phyloP scores from a whole-genome alignment of 2,797 vertebrate genomes.

The Poliocrania exsul region DNA sequence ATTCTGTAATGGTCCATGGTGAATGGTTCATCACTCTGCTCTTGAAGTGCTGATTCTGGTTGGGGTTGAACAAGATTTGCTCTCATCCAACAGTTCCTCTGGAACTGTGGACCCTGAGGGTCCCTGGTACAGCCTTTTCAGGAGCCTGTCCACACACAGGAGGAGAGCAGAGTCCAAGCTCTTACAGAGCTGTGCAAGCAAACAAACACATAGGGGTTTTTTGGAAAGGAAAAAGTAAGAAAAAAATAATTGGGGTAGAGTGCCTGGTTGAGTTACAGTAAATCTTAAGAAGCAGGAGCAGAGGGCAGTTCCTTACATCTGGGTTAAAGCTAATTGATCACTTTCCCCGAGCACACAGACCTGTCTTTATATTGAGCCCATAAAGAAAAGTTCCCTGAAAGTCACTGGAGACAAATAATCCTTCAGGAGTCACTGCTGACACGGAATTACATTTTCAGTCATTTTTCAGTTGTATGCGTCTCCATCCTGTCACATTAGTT shows the following conservation, averaged over 20 bases:
- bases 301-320: conserved; percentile 32
- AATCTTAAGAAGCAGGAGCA: conserved; percentile 32
- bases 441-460: conserved; percentile 67
- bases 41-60: background rate
- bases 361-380: conserved; percentile 39
- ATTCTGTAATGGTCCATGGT: fast-evolving
- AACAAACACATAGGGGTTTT: background rate
- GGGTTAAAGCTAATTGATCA: conserved; percentile 31
- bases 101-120: background rate
- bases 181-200: background rate
- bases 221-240: background rate
- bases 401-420: conserved; percentile 59
- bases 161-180: background rate
- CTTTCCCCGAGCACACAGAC: conserved; percentile 24
- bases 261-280: conserved; percentile 21
- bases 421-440: conserved; percentile 64
- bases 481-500: conserved; percentile 72
- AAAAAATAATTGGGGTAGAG: background rate
- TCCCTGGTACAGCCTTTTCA: fast-evolving
- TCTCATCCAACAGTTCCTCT: background rate
- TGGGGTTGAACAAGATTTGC: background rate
- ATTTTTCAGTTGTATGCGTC: conserved; percentile 60
- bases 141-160: background rate
- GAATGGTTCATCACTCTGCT: background rate
- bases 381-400: conserved; percentile 56